Evolutionary conservation across 2,888 invertebrate genomes (phyloP).

Genomic region (Sabatieria punctata): DNA sequence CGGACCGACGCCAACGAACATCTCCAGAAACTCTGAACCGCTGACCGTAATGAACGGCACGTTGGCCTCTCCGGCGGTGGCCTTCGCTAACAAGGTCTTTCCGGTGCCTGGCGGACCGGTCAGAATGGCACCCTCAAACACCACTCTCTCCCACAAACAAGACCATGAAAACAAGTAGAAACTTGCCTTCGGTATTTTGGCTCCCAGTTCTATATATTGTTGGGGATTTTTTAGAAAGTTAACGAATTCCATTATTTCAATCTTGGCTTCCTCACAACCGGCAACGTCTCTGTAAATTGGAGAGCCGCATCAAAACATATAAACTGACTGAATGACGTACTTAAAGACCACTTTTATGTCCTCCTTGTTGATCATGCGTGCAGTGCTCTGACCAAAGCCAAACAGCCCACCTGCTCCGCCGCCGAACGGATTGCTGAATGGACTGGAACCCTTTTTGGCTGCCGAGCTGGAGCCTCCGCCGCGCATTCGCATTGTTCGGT

Average conservation of each 20-base stretch:
- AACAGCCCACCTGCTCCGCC: constrained; percentile 33
- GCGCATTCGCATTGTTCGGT: constrained; percentile 18
- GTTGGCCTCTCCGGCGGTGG: constrained; percentile 96
- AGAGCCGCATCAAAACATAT: neutral
- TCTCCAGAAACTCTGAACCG: constrained; percentile 95
- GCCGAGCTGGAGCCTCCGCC: constrained; percentile 42
- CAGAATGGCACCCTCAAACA: constrained; percentile 37
- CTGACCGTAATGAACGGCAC: constrained; percentile 97
- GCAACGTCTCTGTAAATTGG: constrained; percentile 70
- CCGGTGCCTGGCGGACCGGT: constrained; percentile 86
- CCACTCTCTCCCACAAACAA: no score
- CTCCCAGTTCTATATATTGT: constrained; percentile 90
- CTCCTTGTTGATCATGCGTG: constrained; percentile 81
- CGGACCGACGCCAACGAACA: constrained; percentile 61
- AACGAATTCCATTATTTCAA: constrained; percentile 99
- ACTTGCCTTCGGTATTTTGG: constrained; percentile 80
- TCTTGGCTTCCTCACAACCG: constrained; percentile 98
- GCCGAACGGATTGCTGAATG: constrained; percentile 60
- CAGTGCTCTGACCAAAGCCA: constrained; percentile 60
- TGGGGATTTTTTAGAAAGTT: constrained; percentile 97
- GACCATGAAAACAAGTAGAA: no score
- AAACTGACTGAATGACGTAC: constrained; percentile 27
- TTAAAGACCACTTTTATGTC: constrained; percentile 77
- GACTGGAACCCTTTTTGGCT: constrained; percentile 54
- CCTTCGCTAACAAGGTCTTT: constrained; percentile 92